Conservation (phyloP, 2,113 vertebrate genomes). For the Lethenteron reissneri region DNA sequence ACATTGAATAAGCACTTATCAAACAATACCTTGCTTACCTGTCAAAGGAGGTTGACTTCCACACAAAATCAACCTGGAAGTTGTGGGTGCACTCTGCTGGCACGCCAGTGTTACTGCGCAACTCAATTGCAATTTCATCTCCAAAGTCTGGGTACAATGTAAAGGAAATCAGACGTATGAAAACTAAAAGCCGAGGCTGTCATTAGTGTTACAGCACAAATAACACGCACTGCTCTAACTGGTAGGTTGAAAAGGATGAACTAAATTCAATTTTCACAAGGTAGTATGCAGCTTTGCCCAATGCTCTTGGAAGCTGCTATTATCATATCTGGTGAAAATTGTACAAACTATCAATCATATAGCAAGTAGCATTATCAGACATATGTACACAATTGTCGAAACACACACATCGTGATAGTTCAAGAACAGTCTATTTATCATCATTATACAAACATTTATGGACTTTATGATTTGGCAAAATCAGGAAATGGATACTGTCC, state of each 20-base stretch:
- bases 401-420: not conserved
- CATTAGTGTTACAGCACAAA: too few species aligned
- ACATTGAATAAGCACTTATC: not conserved
- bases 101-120: slow-evolving; percentile 76
- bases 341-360: too few species aligned
- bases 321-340: too few species aligned
- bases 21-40: slow-evolving; percentile 24
- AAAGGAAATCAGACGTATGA: slow-evolving; percentile 2
- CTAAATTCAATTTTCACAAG: too few species aligned
- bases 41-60: slow-evolving; percentile 98
- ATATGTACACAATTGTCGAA: too few species aligned
- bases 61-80: slow-evolving; percentile 97
- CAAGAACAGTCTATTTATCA: not conserved
- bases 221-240: too few species aligned
- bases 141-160: slow-evolving; percentile 63
- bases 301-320: too few species aligned
- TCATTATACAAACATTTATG: not conserved
- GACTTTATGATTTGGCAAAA: not conserved
- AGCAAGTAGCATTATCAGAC: too few species aligned
- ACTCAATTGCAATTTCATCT: slow-evolving; percentile 90
- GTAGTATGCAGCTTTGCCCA: too few species aligned
- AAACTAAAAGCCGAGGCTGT: not conserved
- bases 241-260: too few species aligned
- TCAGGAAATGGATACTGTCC: slow-evolving; percentile 56
- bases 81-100: slow-evolving; percentile 91